Evolutionary conservation across 1,140 invertebrate genomes (phyloP), one percentile per base, ranked within the genome.

Genomic region (Mycetomoellerius zeteki): DNA sequence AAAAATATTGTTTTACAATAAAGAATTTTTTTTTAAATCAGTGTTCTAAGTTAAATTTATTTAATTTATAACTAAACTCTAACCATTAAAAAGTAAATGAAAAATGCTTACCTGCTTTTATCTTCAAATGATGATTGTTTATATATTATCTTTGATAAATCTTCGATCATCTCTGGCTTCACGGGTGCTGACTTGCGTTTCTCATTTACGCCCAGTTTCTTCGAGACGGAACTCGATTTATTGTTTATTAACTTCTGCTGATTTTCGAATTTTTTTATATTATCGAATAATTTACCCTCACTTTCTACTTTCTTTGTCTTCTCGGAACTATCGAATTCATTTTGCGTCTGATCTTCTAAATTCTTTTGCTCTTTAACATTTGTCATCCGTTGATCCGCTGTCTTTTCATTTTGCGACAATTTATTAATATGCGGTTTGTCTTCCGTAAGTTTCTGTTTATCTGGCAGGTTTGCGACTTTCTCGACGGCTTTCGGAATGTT

Each of bases 151-250:
- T 94, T 94, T 16, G 91, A 92, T 92, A 93, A 94, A 2, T 94
- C 92, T 8, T 95, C 94, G 7, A 82, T 87, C 16, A 80, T 86
- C 21, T 94, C 93, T 14, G 92, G 92, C 37, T 94, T 94, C 37
- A 94, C 91, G 0, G 95, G 94, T 0, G 94, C 94, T 0, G 94
- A 95, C 86, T 95, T 95, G 47, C 94, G 88, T 56, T 95, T 95
- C 19, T 95, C 95, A 30, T 94, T 94, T 7, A 92, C 16, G 12
- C 87, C 90, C 37, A 91, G 75, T 14, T 91, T 90, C 21, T 81
- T 91, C 7, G 54, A 27, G 6, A 54, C 75, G 7, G 69, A 24
- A 76, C 58, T 90, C n/a, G 73, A 81, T 37, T 89, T 91, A 58
- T 84, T 86, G 6, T 86, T 86, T 19, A 89, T 84, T 54, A 87